Base-by-base conservation (phyloP, 2,888 invertebrate genomes). In the Cataglyphis rosenhaueri region DNA sequence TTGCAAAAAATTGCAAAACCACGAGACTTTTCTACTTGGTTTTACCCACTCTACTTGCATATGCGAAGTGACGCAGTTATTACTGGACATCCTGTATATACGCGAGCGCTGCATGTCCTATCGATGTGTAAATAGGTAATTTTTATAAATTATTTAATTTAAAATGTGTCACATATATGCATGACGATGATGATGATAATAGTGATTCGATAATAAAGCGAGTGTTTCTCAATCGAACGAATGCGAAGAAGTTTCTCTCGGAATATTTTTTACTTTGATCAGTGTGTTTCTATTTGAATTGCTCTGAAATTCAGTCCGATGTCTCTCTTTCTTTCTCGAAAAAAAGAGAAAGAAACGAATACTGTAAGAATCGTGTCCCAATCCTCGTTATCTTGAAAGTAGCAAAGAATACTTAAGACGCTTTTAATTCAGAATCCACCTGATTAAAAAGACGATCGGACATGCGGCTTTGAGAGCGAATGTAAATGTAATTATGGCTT, bases 101-200 rank as follows among this genome's bases (percentile, higher is more conserved):
- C 83, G 88, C 84, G 89, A 91, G 89, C 86, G 87, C 92, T 93
- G 92, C 92, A 92, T 93, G 92, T 93, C 93, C 92, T 84, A 88
- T 94, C 94, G 91, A 93, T 90, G 92, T 94, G 94, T 94, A 94
- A 89, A 94, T 94, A 94, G 93, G 91, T 93, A 89, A 91, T 93
- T 93, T 93, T 94, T 93, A 93, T 93, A 93, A 93, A 91, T 93
- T 93, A 93, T 93, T 93, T 90, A 90, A 88, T 85, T 89, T 88
- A 85, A 65, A 21, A 52, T 76, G 52, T 66, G 52, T 66, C 74
- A 74, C 9, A 48, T 74, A 35, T 8, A 41, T 41, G 62, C 35
- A 62, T 62, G 64, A 88, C 88, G 75, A 81, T 70, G 74, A 57
- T 21, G 21, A 57, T 57, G 21, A 5, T 35, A 35, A 25, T 59